A percentile compares a stretch with the other conserved stretches of the same genome.
Conservation (phyloP, 1,140 invertebrate species). For the Amyelois transitella region DNA sequence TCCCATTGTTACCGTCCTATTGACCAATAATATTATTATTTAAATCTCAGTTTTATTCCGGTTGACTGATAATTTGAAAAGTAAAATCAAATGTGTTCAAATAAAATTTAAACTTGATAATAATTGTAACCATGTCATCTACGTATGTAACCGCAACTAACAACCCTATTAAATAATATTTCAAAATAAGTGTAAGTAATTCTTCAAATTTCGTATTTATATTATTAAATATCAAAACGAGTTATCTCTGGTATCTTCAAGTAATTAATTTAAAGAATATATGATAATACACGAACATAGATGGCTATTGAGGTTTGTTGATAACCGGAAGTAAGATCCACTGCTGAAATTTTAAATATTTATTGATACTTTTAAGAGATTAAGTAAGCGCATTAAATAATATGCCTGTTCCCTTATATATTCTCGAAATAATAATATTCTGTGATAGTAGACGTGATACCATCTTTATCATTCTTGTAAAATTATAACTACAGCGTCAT, state of each 20-base stretch:
- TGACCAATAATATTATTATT: constrained; percentile 16
- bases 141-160: constrained; percentile 4
- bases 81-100: constrained; percentile 3
- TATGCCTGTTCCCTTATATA: constrained; percentile 34
- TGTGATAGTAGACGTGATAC: constrained; percentile 73
- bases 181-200: constrained; percentile 6
- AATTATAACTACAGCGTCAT: constrained; percentile 43
- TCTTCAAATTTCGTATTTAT: neutral
- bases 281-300: constrained; percentile 13
- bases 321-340: constrained; percentile 8
- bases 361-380: constrained; percentile 20
- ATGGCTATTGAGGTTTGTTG: constrained; percentile 16
- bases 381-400: constrained; percentile 41
- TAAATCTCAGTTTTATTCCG: constrained; percentile 3
- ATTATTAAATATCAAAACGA: neutral
- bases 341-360: constrained; percentile 9
- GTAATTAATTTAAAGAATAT: neutral
- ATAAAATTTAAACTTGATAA: neutral
- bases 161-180: neutral
- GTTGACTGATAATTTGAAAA: neutral
- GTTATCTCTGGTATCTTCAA: neutral
- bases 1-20: constrained; percentile 28
- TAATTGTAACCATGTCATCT: constrained; percentile 6
- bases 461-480: constrained; percentile 59
- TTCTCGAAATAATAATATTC: constrained; percentile 66